Conservation (phyloP, 2,888 invertebrate species). For the Aelia acuminata region DNA sequence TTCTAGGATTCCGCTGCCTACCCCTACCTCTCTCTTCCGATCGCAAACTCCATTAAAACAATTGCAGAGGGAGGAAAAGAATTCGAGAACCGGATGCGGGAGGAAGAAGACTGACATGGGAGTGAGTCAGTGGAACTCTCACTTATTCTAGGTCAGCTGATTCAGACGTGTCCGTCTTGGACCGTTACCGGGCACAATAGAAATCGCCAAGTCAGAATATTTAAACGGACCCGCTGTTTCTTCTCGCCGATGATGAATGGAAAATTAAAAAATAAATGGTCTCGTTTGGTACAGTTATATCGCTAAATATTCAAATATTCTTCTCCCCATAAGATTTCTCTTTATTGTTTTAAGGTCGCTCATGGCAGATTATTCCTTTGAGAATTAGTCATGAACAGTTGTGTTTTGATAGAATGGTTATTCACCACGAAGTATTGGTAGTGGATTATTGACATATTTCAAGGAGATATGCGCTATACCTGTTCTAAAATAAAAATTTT, state of each 20-base stretch:
- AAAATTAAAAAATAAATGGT: neutral
- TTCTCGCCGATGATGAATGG: neutral
- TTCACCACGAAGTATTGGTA: too few relatives aligned
- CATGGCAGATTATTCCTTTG: too few relatives aligned
- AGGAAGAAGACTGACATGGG: conserved; percentile 16
- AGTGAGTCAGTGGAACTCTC: conserved; percentile 15
- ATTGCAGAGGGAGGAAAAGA: neutral
- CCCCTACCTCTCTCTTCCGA: neutral
- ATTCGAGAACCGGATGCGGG: conserved; percentile 10
- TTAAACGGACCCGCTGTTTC: too few relatives aligned
- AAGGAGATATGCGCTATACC: too few relatives aligned
- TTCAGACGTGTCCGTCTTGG: neutral
- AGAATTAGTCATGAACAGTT: too few relatives aligned
- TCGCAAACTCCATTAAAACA: neutral
- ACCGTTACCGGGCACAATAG: neutral
- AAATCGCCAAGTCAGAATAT: neutral
- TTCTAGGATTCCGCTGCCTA: too few relatives aligned
- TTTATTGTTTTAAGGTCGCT: neutral
- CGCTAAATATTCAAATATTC: neutral
- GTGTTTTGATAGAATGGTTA: too few relatives aligned
- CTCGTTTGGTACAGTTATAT: neutral
- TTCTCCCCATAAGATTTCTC: neutral
- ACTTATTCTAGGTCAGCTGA: conserved; percentile 46
- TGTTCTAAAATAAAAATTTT: too few relatives aligned
- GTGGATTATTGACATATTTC: too few relatives aligned